phyloP scores from a whole-genome alignment of 1,140 invertebrate species.

The Drosophila tropicalis region DNA sequence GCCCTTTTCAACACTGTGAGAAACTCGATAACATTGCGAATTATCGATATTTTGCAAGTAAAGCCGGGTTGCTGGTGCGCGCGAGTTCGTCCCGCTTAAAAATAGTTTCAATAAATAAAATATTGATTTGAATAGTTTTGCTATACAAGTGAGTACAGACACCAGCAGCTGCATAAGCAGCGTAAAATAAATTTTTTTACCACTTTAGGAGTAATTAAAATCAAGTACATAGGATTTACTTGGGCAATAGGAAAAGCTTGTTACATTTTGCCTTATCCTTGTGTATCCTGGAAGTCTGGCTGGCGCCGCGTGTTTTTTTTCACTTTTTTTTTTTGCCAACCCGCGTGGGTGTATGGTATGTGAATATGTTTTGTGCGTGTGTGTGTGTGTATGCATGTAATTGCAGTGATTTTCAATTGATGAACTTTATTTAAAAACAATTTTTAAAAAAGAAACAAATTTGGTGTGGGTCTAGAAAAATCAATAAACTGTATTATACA shows the following conservation, averaged over 20 bases:
- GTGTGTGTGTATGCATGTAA: slow-evolving; percentile 3
- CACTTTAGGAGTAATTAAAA: neutral
- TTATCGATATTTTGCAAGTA: slow-evolving; percentile 16
- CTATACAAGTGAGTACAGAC: slow-evolving; percentile 71
- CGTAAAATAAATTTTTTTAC: neutral
- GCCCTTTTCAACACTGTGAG: neutral
- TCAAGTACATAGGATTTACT: neutral
- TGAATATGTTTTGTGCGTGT: slow-evolving; percentile 3
- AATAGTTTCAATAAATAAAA: slow-evolving; percentile 61
- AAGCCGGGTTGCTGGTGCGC: slow-evolving; percentile 68
- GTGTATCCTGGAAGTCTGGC: slow-evolving; percentile 74
- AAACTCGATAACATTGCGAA: neutral
- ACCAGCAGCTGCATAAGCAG: neutral
- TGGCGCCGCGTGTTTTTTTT: slow-evolving; percentile 66
- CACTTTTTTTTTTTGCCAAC: slow-evolving; percentile 38
- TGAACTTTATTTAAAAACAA: slow-evolving; percentile 14
- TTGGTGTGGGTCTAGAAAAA: slow-evolving; percentile 51
- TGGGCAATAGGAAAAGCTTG: slow-evolving; percentile 3
- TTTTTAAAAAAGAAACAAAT: slow-evolving; percentile 20
- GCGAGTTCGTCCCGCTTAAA: slow-evolving; percentile 69
- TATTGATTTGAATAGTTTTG: slow-evolving; percentile 74
- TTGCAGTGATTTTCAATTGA: slow-evolving; percentile 29
- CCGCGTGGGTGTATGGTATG: slow-evolving; percentile 47
- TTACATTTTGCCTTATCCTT: slow-evolving; percentile 33
- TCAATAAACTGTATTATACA: slow-evolving; percentile 50